Evolutionary conservation across 1,140 invertebrate genomes (phyloP).

Genomic region (Liolophura sinensis): DNA sequence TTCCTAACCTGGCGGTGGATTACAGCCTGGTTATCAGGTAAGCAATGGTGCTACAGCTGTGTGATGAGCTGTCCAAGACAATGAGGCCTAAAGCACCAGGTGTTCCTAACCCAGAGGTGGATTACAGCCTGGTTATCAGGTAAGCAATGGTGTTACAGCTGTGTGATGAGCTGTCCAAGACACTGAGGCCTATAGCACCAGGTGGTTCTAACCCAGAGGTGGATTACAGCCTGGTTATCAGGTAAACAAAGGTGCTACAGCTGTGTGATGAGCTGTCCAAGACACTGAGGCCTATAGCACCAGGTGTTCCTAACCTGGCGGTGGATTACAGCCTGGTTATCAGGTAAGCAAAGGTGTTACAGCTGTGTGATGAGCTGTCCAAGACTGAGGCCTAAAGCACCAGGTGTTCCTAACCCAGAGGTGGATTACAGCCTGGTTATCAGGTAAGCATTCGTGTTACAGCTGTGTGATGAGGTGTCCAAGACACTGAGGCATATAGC

Average conservation of each 20-base stretch:
- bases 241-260: constrained; percentile 50
- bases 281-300: constrained; percentile 62
- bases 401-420: constrained; percentile 63
- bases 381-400: constrained; percentile 62
- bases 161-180: constrained; percentile 61
- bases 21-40: constrained; percentile 64
- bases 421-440: constrained; percentile 66
- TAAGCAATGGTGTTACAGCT: constrained; percentile 38
- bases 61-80: constrained; percentile 63
- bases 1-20: constrained; percentile 65
- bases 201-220: constrained; percentile 16
- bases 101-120: constrained; percentile 65
- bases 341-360: too few species aligned
- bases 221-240: too few species aligned
- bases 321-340: constrained; percentile 66
- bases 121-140: constrained; percentile 64
- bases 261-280: constrained; percentile 65
- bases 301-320: constrained; percentile 63
- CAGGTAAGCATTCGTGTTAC: too few species aligned
- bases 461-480: constrained; percentile 64
- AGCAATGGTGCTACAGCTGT: constrained; percentile 62
- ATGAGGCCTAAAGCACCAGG: constrained; percentile 62
- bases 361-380: constrained; percentile 64
- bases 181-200: constrained; percentile 59
- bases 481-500: constrained; percentile 62